Base-by-base conservation (phyloP, 2,797 vertebrate species). In the Falco novaeseelandiae region DNA sequence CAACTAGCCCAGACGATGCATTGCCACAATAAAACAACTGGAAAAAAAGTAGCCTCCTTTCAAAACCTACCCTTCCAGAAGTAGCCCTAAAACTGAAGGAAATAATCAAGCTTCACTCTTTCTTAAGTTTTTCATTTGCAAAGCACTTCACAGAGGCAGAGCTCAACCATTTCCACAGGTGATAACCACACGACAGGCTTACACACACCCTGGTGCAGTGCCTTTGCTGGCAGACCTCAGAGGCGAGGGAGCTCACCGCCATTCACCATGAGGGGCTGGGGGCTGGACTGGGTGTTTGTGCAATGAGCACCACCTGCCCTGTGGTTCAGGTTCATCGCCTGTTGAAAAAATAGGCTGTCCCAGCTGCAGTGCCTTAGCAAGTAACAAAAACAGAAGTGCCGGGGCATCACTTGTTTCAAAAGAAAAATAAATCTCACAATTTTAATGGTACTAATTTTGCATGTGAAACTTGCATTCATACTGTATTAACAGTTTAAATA, bases 401-500 rank as follows among this genome's bases (percentile, higher is more conserved):
- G 6, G 85, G 84, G 76, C 92, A 93, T 79, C 62, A 16, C 66
- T 97, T 46, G 83, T 85, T 96, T 97, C 84, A 91, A 93, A 96
- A 93, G 93, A 95, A 96, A 97, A 96, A 97, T 96, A 97, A 92
- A 97, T 93, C 76, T 96, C 89, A 79, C 91, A 29, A 90, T 91
- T 93, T 93, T 91, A 97, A 65, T 95, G 87, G 73, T 55, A 95
- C 95, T 95, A 95, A 97, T 96, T 96, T 93, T 97, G 96, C 95
- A 93, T 96, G 62, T 89, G 97, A 97, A 98, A 96, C 88, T 88
- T 86, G 90, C 94, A 95, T 97, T 98, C 94, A 95, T 97, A 96
- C 86, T 92, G 71, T 90, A 97, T 96, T 97, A 97, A 89, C 95
- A 97, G 96, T 97, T 98, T 98, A 97, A 97, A 96, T 98, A 97